Evolutionary conservation across 2,888 invertebrate genomes (phyloP).

Genomic region (Spisula subtruncata): DNA sequence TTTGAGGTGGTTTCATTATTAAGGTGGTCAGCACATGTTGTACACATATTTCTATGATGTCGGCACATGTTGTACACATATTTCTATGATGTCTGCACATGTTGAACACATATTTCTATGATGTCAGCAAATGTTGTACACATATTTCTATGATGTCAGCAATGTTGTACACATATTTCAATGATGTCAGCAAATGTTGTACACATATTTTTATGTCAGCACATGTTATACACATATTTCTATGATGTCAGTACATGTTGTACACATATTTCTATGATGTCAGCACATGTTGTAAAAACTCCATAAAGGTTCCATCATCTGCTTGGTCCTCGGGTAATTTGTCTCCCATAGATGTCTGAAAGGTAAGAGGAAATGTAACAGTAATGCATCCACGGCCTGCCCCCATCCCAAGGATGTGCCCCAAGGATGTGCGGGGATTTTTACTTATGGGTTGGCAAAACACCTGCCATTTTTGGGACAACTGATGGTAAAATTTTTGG

Average conservation of each 20-base stretch:
- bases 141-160: too few species aligned
- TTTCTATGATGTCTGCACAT: too few species aligned
- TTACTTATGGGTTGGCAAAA: too few species aligned
- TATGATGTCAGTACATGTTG: slow-evolving; percentile 75
- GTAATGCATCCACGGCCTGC: too few species aligned
- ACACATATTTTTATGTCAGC: slow-evolving; percentile 54
- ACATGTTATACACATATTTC: too few species aligned
- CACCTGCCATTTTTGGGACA: too few species aligned
- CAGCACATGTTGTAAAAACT: slow-evolving; percentile 82
- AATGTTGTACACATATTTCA: too few species aligned
- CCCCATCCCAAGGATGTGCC: too few species aligned
- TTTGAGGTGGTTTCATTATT: too few species aligned
- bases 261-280: slow-evolving; percentile 58
- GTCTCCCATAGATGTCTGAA: slow-evolving; percentile 81
- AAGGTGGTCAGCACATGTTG: slow-evolving; percentile 74
- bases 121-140: slow-evolving; percentile 78
- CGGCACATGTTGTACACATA: slow-evolving; percentile 77
- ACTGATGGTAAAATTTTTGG: too few species aligned
- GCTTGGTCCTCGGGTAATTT: slow-evolving; percentile 84
- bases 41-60: slow-evolving; percentile 65
- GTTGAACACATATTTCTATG: not conserved
- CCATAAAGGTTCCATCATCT: slow-evolving; percentile 81
- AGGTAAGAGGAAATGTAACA: not conserved
- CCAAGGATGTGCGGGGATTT: too few species aligned
- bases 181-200: slow-evolving; percentile 74